A percentile compares a stretch with the other conserved stretches of the same genome.
Evolutionary conservation across 1,140 invertebrate genomes (phyloP).

Genomic region (Zophobas morio): DNA sequence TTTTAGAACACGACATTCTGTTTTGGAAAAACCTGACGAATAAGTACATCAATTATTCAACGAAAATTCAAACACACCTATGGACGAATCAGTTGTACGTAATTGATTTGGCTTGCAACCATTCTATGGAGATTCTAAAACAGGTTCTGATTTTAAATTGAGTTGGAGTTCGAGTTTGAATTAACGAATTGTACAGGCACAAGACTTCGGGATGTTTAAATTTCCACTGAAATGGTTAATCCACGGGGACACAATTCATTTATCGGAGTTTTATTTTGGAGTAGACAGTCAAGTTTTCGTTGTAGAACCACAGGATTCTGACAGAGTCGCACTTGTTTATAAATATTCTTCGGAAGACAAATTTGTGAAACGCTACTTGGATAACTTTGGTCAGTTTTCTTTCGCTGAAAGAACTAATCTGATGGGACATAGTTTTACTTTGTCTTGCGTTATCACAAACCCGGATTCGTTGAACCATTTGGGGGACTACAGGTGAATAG

Average conservation of each 20-base stretch:
- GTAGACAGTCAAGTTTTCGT: slow-evolving; percentile 25
- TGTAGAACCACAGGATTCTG: background rate
- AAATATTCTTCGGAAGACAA: slow-evolving; percentile 3
- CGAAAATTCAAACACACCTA: background rate
- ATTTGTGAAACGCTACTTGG: background rate
- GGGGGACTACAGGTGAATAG: slow-evolving; percentile 68
- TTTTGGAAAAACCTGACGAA: background rate
- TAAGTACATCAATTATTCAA: background rate
- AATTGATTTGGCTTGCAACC: slow-evolving; percentile 13
- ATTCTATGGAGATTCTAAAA: slow-evolving; percentile 6
- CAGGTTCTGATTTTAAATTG: background rate
- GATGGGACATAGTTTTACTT: slow-evolving; percentile 42
- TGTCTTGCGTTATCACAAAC: slow-evolving; percentile 71
- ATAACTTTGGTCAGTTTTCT: background rate
- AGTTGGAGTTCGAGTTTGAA: background rate
- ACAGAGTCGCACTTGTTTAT: slow-evolving; percentile 9
- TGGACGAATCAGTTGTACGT: slow-evolving; percentile 12
- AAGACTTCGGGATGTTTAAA: slow-evolving; percentile 5
- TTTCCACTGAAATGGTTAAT: slow-evolving; percentile 15
- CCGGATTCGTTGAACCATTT: slow-evolving; percentile 72
- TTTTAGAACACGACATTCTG: background rate
- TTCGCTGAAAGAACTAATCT: slow-evolving; percentile 2
- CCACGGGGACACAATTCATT: background rate
- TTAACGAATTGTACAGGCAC: slow-evolving; percentile 5
- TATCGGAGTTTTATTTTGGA: slow-evolving; percentile 1